Evolutionary conservation across 1,140 invertebrate genomes (phyloP).

Genomic region (Lucilia cuprina): DNA sequence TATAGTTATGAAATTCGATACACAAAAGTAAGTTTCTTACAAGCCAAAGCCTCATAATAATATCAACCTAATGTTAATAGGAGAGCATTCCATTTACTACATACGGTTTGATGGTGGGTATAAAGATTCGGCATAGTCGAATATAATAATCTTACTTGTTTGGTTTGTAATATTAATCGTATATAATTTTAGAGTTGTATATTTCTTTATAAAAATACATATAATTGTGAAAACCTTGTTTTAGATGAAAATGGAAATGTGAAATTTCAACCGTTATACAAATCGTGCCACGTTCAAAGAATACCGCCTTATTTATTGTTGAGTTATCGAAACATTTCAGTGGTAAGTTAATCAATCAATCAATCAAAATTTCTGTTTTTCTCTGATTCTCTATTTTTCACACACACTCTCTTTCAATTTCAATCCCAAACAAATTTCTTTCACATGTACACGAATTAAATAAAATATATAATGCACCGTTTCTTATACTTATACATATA

Average conservation of each 20-base stretch:
- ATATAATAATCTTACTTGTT: too few species aligned
- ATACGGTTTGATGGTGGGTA: too few species aligned
- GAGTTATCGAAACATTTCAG: slow-evolving; percentile 67
- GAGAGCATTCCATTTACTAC: too few species aligned
- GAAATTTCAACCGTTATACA: slow-evolving; percentile 69
- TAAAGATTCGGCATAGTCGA: too few species aligned
- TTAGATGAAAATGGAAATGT: slow-evolving; percentile 61
- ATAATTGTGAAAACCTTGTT: background rate
- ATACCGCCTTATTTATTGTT: slow-evolving; percentile 66
- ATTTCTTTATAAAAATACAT: background rate
- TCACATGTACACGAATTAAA: background rate
- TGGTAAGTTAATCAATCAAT: slow-evolving; percentile 53
- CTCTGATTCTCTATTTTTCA: slow-evolving; percentile 38
- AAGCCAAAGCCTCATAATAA: too few species aligned
- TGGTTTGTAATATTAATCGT: background rate
- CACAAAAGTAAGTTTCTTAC: too few species aligned
- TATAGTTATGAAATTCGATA: too few species aligned
- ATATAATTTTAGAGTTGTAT: background rate
- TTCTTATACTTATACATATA: slow-evolving; percentile 9
- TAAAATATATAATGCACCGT: background rate
- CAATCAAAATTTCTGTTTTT: slow-evolving; percentile 35
- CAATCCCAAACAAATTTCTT: background rate
- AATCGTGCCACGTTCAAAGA: slow-evolving; percentile 67
- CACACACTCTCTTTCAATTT: slow-evolving; percentile 37
- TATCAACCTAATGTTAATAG: too few species aligned